phyloP scores from a whole-genome alignment of 64 coral and sea anemone species.

The Stichodactyla helianthus region DNA sequence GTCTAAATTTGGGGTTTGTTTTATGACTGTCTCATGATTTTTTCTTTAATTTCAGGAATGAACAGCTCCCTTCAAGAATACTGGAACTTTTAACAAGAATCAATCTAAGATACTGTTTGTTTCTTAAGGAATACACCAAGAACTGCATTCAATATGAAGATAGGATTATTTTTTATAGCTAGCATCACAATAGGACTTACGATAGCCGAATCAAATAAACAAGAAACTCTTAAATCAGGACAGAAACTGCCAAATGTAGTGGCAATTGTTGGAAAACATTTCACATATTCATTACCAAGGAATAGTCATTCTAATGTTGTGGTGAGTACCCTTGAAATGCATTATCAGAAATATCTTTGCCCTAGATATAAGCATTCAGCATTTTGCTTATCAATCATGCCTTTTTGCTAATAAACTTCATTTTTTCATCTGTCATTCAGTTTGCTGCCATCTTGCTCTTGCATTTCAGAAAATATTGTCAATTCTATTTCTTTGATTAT shows the following conservation, averaged over 20 bases:
- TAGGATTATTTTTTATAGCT: slow-evolving; percentile 11
- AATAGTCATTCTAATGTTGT: neutral
- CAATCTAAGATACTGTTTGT: neutral
- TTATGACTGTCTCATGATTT: neutral
- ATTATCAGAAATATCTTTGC: too few species aligned
- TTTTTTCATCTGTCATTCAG: too few species aligned
- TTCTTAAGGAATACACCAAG: neutral
- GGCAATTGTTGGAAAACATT: slow-evolving; percentile 61
- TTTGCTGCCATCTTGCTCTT: too few species aligned
- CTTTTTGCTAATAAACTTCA: too few species aligned
- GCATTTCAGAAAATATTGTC: too few species aligned
- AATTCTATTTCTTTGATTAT: too few species aligned
- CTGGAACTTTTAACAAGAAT: neutral
- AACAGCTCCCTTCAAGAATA: neutral
- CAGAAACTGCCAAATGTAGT: slow-evolving; percentile 67
- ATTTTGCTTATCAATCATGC: too few species aligned
- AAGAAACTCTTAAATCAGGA: neutral
- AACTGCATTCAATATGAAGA: slow-evolving; percentile 4
- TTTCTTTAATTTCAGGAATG: neutral
- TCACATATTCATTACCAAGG: slow-evolving; percentile 51
- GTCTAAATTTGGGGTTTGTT: neutral
- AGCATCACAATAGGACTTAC: neutral
- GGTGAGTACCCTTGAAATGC: neutral
- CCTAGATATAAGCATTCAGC: too few species aligned
- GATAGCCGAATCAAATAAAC: neutral